phyloP scores from a whole-genome alignment of 2,113 vertebrate genomes.

The Chloropsis hardwickii region DNA sequence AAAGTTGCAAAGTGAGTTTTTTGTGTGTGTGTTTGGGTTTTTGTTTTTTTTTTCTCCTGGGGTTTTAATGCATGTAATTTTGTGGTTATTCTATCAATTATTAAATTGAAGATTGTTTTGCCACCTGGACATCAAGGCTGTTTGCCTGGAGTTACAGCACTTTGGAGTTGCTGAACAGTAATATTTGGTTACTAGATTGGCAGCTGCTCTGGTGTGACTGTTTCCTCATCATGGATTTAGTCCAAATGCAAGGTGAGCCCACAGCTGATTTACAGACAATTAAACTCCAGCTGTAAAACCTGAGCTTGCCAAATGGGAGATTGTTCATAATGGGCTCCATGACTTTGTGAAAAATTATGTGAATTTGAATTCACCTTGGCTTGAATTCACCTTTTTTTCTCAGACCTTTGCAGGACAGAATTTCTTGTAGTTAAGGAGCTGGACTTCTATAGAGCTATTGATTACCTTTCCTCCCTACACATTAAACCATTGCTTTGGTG shows the following conservation, averaged over 20 bases:
- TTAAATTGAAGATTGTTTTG: background rate
- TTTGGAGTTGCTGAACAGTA: background rate
- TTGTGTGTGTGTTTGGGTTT: background rate
- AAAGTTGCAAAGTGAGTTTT: fast-evolving
- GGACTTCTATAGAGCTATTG: background rate
- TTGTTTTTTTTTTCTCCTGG: background rate
- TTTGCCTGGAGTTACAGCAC: background rate
- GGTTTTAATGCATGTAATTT: background rate
- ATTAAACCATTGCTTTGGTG: background rate
- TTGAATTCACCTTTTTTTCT: background rate
- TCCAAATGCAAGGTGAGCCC: background rate
- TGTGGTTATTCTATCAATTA: background rate
- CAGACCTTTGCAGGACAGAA: background rate
- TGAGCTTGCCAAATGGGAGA: background rate
- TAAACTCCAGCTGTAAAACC: background rate
- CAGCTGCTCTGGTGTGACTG: background rate
- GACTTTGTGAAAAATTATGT: background rate
- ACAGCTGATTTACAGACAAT: background rate
- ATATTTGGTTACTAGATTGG: background rate
- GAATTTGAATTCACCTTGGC: background rate
- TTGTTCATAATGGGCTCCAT: background rate
- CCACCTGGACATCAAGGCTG: background rate
- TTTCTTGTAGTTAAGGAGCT: background rate
- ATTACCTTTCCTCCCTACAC: background rate
- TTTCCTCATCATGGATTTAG: background rate